Base-by-base conservation (phyloP, 2,888 invertebrate genomes). In the Erannis defoliaria region DNA sequence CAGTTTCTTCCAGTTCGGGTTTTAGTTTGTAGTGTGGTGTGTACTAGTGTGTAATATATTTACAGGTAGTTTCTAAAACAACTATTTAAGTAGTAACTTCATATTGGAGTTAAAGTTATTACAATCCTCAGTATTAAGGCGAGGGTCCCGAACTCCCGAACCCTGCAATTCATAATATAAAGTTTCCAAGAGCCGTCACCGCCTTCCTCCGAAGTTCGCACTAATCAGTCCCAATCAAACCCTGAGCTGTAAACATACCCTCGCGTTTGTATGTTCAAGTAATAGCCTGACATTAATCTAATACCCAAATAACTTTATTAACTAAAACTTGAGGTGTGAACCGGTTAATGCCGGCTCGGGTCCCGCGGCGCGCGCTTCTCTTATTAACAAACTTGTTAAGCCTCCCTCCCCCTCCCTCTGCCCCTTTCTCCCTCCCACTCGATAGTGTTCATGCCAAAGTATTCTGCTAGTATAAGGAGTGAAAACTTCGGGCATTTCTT, bases 381-480 rank as follows among this genome's bases (percentile, higher is more conserved):
- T 38, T 46, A 67, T 67, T 70, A 70, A 70, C 69, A 70, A 67
- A 70, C 65, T 70, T 70, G 67, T 67, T 66, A 67, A 70, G 51
- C 60, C 53, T 35, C 56, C 49, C 37, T 8, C 18, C 14, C 21
- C 10, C 14, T 21, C 48, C 29, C 5, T 26, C 10, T 19, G 10
- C 16, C 23, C 49, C 23, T 5, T 2, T 14, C 23, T 35, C 12
- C 45, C 46, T 31, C 9, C 26, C 8, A 5, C 12, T 6, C 1
- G n/a, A 16, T 46, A 46, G 31, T 6, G 10, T n/a, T 1, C 16
- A 2, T 5, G 46, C 31, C 46, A 46, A 46, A 46, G 1, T 43
- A 14, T 14, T 14, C 1, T 5, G n/a, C 14, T 4, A 6, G 14
- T 23, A 9, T 18, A 9, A 19, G n/a, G n/a, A n/a, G n/a, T n/a